A percentile compares a stretch with the other conserved stretches of the same genome.
Evolutionary conservation across 2,888 invertebrate genomes (phyloP).

Genomic region (Emmelina monodactyla): DNA sequence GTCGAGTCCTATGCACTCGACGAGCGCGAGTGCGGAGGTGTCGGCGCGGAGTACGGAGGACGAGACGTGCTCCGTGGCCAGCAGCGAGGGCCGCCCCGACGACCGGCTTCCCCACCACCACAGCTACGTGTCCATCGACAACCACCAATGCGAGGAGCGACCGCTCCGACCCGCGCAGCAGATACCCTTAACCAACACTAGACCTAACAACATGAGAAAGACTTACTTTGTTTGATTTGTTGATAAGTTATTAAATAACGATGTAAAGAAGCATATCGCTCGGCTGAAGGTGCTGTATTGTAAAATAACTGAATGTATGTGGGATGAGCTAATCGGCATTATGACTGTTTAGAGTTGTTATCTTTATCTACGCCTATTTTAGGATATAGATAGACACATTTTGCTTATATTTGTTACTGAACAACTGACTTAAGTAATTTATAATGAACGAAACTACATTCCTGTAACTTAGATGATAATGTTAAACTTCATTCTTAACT

Average conservation of each 20-base stretch:
- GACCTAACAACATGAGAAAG: constrained; percentile 51
- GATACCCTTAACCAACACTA: constrained; percentile 54
- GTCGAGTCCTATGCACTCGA: constrained; percentile 70
- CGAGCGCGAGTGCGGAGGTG: constrained; percentile 66
- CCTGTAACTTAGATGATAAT: too few species aligned
- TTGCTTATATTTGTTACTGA: too few species aligned
- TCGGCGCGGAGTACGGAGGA: constrained; percentile 69
- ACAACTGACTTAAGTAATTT: too few species aligned
- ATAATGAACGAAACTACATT: too few species aligned
- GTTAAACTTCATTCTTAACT: too few species aligned
- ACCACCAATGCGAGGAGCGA: constrained; percentile 57
- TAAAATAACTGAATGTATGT: too few species aligned
- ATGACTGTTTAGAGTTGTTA: too few species aligned
- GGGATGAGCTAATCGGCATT: too few species aligned
- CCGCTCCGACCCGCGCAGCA: constrained; percentile 57
- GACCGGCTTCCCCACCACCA: constrained; percentile 63
- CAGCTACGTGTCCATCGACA: constrained; percentile 65
- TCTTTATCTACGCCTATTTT: too few species aligned
- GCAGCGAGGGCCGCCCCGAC: constrained; percentile 64
- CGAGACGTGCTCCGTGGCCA: constrained; percentile 67
- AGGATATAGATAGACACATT: too few species aligned
- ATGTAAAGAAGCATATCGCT: constrained; percentile 7
- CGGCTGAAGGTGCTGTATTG: background rate
- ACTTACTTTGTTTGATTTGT: constrained; percentile 56
- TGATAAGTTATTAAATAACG: constrained; percentile 11